phyloP scores from a whole-genome alignment of 2,888 invertebrate genomes.

The Onchidella celtica region DNA sequence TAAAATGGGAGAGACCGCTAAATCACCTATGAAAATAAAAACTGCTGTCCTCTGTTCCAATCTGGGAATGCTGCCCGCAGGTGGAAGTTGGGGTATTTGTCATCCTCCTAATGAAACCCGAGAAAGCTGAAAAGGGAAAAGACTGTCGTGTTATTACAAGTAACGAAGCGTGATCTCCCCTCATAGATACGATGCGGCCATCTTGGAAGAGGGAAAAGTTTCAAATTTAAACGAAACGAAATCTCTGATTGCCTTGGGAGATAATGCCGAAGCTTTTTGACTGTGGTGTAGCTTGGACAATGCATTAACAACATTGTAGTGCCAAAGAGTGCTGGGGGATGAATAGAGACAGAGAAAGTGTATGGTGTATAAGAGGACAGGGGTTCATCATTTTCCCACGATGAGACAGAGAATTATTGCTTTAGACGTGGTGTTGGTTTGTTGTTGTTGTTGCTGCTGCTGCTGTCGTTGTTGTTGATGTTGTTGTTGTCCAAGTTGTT shows the following conservation, averaged over 20 bases:
- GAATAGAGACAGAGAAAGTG: no score
- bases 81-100: background rate
- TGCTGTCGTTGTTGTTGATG: background rate
- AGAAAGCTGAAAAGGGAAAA: conserved; percentile 15
- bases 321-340: no score
- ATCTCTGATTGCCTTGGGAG: background rate
- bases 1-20: no score
- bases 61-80: background rate
- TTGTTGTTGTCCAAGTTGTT: background rate
- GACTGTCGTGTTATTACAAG: background rate
- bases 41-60: background rate
- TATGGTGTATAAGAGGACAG: no score
- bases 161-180: conserved; percentile 11
- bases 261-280: background rate
- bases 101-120: background rate
- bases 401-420: no score
- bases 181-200: background rate
- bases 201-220: background rate
- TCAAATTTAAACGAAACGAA: background rate
- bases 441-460: no score
- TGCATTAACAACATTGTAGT: no score
- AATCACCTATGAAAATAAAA: no score
- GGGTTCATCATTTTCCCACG: no score
- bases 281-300: no score
- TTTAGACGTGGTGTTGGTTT: no score